Evolutionary conservation across 2,888 invertebrate genomes (phyloP).

Genomic region (Amiota mariae): DNA sequence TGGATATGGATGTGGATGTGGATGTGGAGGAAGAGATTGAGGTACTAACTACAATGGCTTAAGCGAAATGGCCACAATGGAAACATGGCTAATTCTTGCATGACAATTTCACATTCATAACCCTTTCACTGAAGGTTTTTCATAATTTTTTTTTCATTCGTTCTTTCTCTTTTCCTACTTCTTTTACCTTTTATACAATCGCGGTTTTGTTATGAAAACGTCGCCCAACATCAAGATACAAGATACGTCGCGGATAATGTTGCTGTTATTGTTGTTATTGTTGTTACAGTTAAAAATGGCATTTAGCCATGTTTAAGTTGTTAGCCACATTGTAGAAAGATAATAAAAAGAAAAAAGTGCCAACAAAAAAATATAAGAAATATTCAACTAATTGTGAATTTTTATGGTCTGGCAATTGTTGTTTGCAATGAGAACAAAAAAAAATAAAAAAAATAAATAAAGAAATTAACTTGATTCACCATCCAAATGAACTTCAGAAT

Average conservation of each 20-base stretch:
- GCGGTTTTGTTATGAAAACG: no score
- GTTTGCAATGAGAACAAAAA: slow-evolving; percentile 38
- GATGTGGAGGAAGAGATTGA: no score
- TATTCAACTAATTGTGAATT: slow-evolving; percentile 67
- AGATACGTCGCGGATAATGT: no score
- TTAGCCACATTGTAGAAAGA: slow-evolving; percentile 53
- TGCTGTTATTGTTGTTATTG: slow-evolving; percentile 18
- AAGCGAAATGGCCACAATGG: slow-evolving; percentile 49
- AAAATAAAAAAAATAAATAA: slow-evolving; percentile 31
- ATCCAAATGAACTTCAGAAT: no score
- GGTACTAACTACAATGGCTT: no score
- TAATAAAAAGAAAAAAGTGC: neutral
- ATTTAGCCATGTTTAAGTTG: slow-evolving; percentile 59
- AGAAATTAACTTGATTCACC: slow-evolving; percentile 25
- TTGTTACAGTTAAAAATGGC: slow-evolving; percentile 36
- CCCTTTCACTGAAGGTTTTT: slow-evolving; percentile 52
- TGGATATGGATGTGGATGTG: no score
- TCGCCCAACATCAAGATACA: no score
- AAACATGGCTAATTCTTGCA: slow-evolving; percentile 71
- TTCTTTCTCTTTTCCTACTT: slow-evolving; percentile 43
- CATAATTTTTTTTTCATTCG: slow-evolving; percentile 37
- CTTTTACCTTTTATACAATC: slow-evolving; percentile 33
- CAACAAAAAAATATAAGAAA: neutral
- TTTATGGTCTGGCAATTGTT: slow-evolving; percentile 69
- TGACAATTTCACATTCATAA: slow-evolving; percentile 72